A percentile compares a stretch with the other conserved stretches of the same genome.
These are phyloP conservation scores for Protaetia brevitarsis DNA, from an alignment of 1,140 invertebrate genomes.

Conservation along the genomic window DNA sequence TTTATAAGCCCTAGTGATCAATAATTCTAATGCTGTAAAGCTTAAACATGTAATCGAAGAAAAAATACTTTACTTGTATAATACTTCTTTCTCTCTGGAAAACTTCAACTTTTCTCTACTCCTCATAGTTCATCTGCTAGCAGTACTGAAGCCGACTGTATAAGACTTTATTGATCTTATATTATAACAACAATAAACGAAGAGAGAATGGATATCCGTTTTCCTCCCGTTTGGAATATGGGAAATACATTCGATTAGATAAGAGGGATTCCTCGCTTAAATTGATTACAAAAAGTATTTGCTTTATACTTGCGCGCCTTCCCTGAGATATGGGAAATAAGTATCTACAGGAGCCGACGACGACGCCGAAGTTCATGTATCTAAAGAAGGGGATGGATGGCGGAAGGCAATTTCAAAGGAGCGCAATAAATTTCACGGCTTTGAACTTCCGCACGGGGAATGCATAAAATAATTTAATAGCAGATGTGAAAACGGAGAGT, in stretches of 20 bases:
- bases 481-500: conserved; percentile 29
- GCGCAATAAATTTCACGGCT: conserved; percentile 4
- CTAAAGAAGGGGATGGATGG: background rate
- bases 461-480: conserved; percentile 32
- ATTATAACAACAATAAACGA: too few relatives aligned
- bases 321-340: background rate
- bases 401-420: background rate
- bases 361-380: background rate
- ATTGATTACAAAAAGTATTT: background rate
- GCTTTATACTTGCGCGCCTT: background rate
- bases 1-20: too few relatives aligned
- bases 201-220: too few relatives aligned
- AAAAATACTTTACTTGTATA: too few relatives aligned
- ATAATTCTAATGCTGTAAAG: too few relatives aligned
- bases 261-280: background rate
- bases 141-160: too few relatives aligned
- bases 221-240: too few relatives aligned
- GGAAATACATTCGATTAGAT: background rate
- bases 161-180: too few relatives aligned
- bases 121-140: too few relatives aligned
- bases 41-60: too few relatives aligned
- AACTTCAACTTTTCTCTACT: too few relatives aligned
- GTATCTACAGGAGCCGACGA: background rate
- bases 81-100: too few relatives aligned
- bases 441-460: conserved; percentile 11